phyloP scores from a whole-genome alignment of 1,140 invertebrate species.

The Coenobita brevimanus region DNA sequence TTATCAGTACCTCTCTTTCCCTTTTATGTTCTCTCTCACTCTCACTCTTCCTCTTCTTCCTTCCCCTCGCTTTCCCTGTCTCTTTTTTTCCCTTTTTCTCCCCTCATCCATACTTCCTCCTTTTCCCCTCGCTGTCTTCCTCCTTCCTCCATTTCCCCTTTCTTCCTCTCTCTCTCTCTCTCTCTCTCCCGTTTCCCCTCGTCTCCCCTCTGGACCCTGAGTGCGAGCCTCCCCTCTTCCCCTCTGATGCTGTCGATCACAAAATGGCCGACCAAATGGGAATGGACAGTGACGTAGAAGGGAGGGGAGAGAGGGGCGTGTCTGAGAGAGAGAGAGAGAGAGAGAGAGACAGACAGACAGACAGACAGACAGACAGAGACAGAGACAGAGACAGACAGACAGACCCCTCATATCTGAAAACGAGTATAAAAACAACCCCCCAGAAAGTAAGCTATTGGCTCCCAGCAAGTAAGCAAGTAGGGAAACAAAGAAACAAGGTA shows the following conservation, averaged over 20 bases:
- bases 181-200: neutral
- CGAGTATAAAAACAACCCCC: too few relatives aligned
- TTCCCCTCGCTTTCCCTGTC: neutral
- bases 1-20: too few relatives aligned
- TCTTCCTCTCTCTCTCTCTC: neutral
- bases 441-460: too few relatives aligned
- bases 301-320: too few relatives aligned
- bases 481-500: too few relatives aligned
- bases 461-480: too few relatives aligned
- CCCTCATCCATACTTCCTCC: neutral
- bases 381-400: too few relatives aligned
- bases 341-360: neutral
- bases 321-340: neutral
- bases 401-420: too few relatives aligned
- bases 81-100: neutral
- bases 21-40: too few relatives aligned
- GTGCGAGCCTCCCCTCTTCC: neutral
- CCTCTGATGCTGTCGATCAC: constrained; percentile 31
- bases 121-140: neutral
- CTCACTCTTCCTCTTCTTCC: neutral
- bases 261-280: constrained; percentile 41
- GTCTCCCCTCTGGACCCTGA: constrained; percentile 33
- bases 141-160: neutral
- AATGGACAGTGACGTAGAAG: constrained; percentile 39
- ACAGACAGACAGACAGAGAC: too few relatives aligned